These are phyloP conservation scores for Carcina quercana DNA, from an alignment of 2,888 invertebrate genomes.

Conservation along the genomic window DNA sequence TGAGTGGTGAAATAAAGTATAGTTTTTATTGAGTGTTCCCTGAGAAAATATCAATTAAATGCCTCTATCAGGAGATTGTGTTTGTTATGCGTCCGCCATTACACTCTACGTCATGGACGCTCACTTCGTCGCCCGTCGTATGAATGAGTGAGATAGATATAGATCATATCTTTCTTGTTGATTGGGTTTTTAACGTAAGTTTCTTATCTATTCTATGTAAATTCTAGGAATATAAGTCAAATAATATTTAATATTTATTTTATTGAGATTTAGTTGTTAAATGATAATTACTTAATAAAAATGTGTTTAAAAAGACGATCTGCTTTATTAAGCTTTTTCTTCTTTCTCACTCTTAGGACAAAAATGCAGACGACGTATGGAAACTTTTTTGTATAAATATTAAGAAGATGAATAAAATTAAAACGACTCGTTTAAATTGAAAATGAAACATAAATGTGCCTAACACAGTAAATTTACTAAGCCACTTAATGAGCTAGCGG, in stretches of 20 bases:
- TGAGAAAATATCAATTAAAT: slow-evolving; percentile 34
- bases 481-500: no score
- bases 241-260: not conserved
- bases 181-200: not conserved
- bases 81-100: slow-evolving; percentile 54
- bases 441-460: no score
- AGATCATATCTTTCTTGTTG: slow-evolving; percentile 16
- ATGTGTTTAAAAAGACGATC: no score
- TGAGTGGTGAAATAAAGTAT: slow-evolving; percentile 19
- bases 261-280: no score
- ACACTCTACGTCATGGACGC: slow-evolving; percentile 31
- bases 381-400: no score
- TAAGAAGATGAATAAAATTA: no score
- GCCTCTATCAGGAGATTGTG: slow-evolving; percentile 31
- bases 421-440: no score
- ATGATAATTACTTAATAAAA: no score
- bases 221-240: not conserved
- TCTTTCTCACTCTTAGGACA: no score
- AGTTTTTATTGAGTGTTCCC: slow-evolving; percentile 21
- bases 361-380: no score
- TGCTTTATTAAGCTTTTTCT: no score
- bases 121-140: slow-evolving; percentile 23
- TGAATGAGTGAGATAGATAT: slow-evolving; percentile 40
- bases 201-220: not conserved
- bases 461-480: no score